A percentile compares a stretch with the other conserved stretches of the same genome.
Conservation (phyloP, 2,888 invertebrate species). For the Empis stercorea region DNA sequence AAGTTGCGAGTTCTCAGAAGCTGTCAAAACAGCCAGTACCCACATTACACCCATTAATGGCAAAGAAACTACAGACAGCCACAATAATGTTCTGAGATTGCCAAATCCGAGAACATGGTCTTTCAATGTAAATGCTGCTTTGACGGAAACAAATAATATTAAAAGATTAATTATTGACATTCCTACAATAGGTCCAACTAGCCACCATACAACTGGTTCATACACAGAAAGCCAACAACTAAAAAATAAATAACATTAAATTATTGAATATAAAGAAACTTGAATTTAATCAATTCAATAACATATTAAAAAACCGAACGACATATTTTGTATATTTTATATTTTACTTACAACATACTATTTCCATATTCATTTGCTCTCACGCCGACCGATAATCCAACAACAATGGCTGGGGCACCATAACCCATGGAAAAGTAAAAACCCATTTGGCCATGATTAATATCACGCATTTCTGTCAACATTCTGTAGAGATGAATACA, state of each 20-base stretch:
- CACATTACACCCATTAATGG: conserved; percentile 76
- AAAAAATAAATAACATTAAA: conserved; percentile 17
- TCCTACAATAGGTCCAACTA: conserved; percentile 78
- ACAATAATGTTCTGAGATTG: conserved; percentile 69
- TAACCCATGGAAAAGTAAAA: conserved; percentile 89
- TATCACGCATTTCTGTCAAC: conserved; percentile 89
- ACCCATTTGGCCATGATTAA: conserved; percentile 87
- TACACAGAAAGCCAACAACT: conserved; percentile 94
- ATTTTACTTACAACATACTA: conserved; percentile 69
- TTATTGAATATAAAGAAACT: not conserved
- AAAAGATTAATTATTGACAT: conserved; percentile 66
- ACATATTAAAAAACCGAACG: not conserved
- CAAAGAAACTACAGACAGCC: conserved; percentile 74
- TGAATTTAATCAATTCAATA: not conserved
- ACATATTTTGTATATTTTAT: not conserved
- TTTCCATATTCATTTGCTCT: conserved; percentile 92
- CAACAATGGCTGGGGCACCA: conserved; percentile 80
- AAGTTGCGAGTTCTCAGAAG: conserved; percentile 57
- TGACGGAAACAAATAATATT: conserved; percentile 70
- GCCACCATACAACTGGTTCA: conserved; percentile 89
- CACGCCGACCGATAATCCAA: conserved; percentile 83
- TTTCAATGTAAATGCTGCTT: conserved; percentile 81
- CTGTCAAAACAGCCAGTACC: conserved; percentile 69
- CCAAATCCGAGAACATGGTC: conserved; percentile 82
- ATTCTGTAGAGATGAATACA: conserved; percentile 86